A percentile compares a stretch with the other conserved stretches of the same genome.
Evolutionary conservation across 2,888 invertebrate species (phyloP).

Genomic region (Brenthis daphne): DNA sequence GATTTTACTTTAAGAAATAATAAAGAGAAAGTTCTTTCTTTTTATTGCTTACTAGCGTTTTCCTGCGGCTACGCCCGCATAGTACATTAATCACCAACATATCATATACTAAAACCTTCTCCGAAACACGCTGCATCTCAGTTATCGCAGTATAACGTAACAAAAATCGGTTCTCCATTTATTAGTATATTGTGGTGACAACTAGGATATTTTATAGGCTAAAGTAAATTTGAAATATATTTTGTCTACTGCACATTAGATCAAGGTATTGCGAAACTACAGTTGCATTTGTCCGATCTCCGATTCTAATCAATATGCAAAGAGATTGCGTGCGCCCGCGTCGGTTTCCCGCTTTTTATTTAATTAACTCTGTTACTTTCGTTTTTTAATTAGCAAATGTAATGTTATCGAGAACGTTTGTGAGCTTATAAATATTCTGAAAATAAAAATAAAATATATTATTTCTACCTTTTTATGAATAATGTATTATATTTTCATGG

Average conservation of each 20-base stretch:
- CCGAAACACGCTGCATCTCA: no score
- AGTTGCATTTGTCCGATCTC: slow-evolving; percentile 46
- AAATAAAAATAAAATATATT: slow-evolving; percentile 2
- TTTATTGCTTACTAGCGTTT: no score
- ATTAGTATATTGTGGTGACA: no score
- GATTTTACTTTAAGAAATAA: no score
- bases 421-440: slow-evolving; percentile 24
- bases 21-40: no score
- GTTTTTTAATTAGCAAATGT: slow-evolving; percentile 42
- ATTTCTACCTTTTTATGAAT: slow-evolving; percentile 3
- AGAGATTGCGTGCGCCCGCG: slow-evolving; percentile 51
- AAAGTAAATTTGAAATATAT: not conserved
- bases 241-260: slow-evolving; percentile 6
- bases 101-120: no score
- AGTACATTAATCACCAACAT: no score
- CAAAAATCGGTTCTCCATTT: no score
- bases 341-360: slow-evolving; percentile 49
- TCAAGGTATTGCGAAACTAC: slow-evolving; percentile 32
- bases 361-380: slow-evolving; percentile 51
- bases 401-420: slow-evolving; percentile 36
- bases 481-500: not conserved
- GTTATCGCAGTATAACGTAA: no score
- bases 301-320: slow-evolving; percentile 70
- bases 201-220: slow-evolving; percentile 2
- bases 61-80: no score